phyloP scores from a whole-genome alignment of 2,888 invertebrate species.

The Homarus gammarus region DNA sequence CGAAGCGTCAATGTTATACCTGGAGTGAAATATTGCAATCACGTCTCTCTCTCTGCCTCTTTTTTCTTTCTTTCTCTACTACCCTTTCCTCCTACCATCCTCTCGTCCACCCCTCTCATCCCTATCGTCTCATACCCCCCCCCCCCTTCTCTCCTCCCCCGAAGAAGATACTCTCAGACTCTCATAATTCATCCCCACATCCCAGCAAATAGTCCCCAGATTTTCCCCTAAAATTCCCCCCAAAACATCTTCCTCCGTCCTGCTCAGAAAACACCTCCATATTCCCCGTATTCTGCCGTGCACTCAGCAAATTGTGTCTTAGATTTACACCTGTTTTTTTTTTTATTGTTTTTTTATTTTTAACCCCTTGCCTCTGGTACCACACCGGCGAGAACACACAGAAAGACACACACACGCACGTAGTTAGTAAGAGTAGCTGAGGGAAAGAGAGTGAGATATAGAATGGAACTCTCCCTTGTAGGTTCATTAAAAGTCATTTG shows the following conservation, averaged over 20 bases:
- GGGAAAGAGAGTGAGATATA: no score
- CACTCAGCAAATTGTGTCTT: background rate
- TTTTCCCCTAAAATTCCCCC: background rate
- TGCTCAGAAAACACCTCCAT: background rate
- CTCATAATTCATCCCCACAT: background rate
- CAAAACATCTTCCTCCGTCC: background rate
- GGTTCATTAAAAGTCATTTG: no score
- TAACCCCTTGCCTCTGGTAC: background rate
- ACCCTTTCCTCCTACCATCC: background rate
- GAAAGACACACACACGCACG: background rate
- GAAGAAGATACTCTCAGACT: background rate
- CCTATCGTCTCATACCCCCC: background rate
- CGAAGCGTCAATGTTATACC: no score
- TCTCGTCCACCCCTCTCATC: background rate
- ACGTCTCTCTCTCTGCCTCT: no score
- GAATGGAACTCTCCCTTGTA: no score
- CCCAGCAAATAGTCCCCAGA: background rate
- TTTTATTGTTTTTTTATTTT: no score
- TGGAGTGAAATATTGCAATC: no score
- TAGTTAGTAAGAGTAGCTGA: no score
- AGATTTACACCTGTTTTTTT: background rate
- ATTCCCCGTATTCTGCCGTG: background rate
- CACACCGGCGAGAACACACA: background rate
- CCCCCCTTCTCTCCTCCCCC: background rate
- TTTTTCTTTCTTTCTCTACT: no score